phyloP scores from a whole-genome alignment of 2,888 invertebrate species.

The Trachelus stipa region DNA sequence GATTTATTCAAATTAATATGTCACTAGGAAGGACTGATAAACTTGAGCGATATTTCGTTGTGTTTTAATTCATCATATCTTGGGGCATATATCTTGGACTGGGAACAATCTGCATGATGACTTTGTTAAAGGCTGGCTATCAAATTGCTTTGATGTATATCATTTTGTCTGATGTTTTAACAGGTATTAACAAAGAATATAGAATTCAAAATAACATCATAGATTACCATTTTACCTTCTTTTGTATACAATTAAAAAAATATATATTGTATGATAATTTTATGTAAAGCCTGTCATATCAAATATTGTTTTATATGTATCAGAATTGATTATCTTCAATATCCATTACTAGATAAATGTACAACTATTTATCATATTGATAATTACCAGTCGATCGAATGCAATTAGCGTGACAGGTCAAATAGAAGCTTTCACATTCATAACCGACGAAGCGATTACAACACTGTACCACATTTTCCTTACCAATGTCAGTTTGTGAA shows the following conservation, averaged over 20 bases:
- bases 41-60: background rate
- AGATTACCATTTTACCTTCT: background rate
- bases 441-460: background rate
- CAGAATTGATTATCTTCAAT: background rate
- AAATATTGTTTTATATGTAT: background rate
- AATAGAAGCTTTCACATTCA: background rate
- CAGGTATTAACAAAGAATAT: no score
- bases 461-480: background rate
- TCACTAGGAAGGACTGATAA: background rate
- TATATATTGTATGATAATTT: background rate
- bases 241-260: background rate
- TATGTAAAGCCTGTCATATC: background rate
- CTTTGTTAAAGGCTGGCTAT: background rate
- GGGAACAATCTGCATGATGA: background rate
- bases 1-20: no score
- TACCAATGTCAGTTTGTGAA: background rate
- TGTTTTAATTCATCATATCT: background rate
- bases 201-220: no score
- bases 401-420: background rate
- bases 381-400: background rate
- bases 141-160: background rate
- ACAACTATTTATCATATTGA: background rate
- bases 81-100: background rate
- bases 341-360: background rate
- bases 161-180: background rate